A percentile compares a stretch with the other conserved stretches of the same genome.
Evolutionary conservation across 2,113 vertebrate genomes (phyloP).

Genomic region (Reinhardtius hippoglossoides): DNA sequence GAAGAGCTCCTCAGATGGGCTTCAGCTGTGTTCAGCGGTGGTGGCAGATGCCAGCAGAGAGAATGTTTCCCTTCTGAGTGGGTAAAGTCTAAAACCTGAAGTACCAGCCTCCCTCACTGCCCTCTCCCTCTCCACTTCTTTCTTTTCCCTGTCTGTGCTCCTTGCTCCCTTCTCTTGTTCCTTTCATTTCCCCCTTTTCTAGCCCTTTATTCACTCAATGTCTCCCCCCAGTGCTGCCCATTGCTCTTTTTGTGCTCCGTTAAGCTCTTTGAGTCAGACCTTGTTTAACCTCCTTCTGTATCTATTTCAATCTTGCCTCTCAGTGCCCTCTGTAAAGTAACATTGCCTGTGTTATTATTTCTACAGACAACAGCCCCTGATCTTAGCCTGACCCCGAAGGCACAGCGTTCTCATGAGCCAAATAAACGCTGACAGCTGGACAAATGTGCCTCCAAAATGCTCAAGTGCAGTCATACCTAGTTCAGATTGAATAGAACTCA

Average conservation of each 20-base stretch:
- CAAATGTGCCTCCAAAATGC: constrained; percentile 38
- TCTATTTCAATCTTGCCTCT: constrained; percentile 50
- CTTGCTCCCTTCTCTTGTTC: constrained; percentile 22
- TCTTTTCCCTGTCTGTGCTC: constrained; percentile 22
- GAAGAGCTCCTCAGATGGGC: constrained; percentile 86
- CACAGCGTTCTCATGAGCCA: constrained; percentile 37
- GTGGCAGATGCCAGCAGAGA: constrained; percentile 87
- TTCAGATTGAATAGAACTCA: constrained; percentile 23
- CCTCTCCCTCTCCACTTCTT: constrained; percentile 25
- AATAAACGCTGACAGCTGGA: constrained; percentile 59
- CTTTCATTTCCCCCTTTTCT: constrained; percentile 20
- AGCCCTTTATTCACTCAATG: constrained; percentile 32
- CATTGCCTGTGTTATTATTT: constrained; percentile 61
- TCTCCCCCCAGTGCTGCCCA: constrained; percentile 46
- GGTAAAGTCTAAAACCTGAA: constrained; percentile 43
- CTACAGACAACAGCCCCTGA: constrained; percentile 49
- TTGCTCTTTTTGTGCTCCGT: constrained; percentile 53
- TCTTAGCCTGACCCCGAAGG: constrained; percentile 57
- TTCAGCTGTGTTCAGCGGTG: constrained; percentile 82
- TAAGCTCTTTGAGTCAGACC: constrained; percentile 62
- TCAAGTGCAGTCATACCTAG: constrained; percentile 33
- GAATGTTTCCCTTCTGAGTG: constrained; percentile 76
- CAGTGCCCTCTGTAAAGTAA: constrained; percentile 59
- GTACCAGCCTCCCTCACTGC: constrained; percentile 35
- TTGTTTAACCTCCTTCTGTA: constrained; percentile 68